Conservation (phyloP, 2,888 invertebrate species). For the Cyaniris semiargus region DNA sequence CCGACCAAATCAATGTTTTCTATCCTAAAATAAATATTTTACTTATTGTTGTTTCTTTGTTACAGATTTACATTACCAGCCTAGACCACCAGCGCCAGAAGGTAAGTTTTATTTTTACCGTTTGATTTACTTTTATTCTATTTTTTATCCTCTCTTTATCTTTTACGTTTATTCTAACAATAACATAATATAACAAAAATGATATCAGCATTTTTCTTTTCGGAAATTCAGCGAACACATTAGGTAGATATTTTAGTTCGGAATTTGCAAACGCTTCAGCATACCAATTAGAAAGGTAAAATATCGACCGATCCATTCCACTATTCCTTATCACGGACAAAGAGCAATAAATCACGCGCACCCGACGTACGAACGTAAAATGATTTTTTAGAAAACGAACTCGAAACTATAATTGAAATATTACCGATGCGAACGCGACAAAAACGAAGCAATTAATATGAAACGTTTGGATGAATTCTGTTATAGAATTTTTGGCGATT, state of each 20-base stretch:
- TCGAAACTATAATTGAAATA: slow-evolving; percentile 24
- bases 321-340: slow-evolving; percentile 22
- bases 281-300: slow-evolving; percentile 7
- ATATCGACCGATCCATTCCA: slow-evolving; percentile 5
- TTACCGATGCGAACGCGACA: slow-evolving; percentile 11
- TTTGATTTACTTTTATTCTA: neutral
- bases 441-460: slow-evolving; percentile 2
- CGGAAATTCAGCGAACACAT: neutral
- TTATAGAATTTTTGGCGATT: neutral
- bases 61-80: slow-evolving; percentile 85
- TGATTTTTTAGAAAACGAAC: slow-evolving; percentile 15
- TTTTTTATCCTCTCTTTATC: neutral
- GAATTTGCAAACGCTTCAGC: slow-evolving; percentile 11
- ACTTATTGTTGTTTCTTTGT: slow-evolving; percentile 55
- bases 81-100: slow-evolving; percentile 82
- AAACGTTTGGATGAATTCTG: neutral
- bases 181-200: neutral
- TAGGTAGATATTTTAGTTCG: neutral
- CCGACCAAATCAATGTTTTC: neutral
- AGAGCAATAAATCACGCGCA: slow-evolving; percentile 14
- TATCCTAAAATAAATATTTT: neutral
- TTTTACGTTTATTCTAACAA: neutral
- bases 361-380: slow-evolving; percentile 24
- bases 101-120: slow-evolving; percentile 62
- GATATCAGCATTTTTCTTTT: neutral